These are phyloP conservation scores for Leptobrachium leishanense DNA, from an alignment of 2,113 vertebrate genomes.

Conservation along the genomic window DNA sequence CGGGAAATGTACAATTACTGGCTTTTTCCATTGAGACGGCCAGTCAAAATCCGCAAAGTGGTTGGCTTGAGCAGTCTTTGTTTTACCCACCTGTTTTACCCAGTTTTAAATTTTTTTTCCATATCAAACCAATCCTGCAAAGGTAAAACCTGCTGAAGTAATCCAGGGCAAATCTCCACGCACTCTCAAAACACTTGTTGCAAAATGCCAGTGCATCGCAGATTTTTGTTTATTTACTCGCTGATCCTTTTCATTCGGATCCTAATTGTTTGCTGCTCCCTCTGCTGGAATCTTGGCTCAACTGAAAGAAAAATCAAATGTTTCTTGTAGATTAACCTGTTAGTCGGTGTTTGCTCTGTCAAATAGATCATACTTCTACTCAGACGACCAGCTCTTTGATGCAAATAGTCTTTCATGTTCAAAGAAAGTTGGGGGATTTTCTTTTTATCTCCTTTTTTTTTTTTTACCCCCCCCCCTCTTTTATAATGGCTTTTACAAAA, in stretches of 20 bases:
- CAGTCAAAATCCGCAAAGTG: no score
- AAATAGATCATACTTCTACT: constrained; percentile 53
- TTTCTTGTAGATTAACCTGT: constrained; percentile 62
- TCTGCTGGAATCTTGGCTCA: constrained; percentile 69
- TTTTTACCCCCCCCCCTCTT: not conserved
- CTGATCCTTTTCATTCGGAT: constrained; percentile 62
- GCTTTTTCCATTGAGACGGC: no score
- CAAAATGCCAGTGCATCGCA: constrained; percentile 49
- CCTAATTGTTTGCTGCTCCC: constrained; percentile 65
- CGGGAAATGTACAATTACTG: not conserved
- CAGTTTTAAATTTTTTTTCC: no score
- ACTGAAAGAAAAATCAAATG: constrained; percentile 58
- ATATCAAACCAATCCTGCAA: no score
- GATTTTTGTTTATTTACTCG: constrained; percentile 51
- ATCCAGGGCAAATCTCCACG: no score
- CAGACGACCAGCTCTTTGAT: constrained; percentile 56
- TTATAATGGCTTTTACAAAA: constrained; percentile 47
- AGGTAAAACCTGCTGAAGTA: no score
- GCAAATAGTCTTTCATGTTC: constrained; percentile 51
- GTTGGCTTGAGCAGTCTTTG: no score
- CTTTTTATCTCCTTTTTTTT: no score
- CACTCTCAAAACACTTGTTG: no score
- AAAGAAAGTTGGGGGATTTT: constrained; percentile 30
- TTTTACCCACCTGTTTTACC: no score
- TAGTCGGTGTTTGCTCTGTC: constrained; percentile 58